A percentile compares a stretch with the other conserved stretches of the same genome.
Conservation (phyloP, 2,888 invertebrate genomes). For the Spisula subtruncata region DNA sequence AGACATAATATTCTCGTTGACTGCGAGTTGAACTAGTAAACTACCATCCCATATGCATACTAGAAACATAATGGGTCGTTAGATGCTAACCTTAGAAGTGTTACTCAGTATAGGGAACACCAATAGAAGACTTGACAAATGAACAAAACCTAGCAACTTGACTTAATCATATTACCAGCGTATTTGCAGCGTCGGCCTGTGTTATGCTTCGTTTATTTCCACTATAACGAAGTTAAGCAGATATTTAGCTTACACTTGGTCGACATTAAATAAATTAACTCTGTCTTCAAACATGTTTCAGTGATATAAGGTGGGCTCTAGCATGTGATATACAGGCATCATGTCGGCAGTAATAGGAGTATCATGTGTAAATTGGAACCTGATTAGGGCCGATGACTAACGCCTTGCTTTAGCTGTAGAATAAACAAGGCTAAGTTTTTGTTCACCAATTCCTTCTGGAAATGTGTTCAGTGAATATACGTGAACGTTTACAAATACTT, state of each 20-base stretch:
- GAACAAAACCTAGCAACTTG: constrained; percentile 36
- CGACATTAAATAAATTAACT: constrained; percentile 29
- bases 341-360: not conserved
- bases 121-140: constrained; percentile 40
- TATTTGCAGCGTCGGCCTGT: constrained; percentile 31
- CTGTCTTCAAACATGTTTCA: constrained; percentile 3
- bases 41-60: not conserved
- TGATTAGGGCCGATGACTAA: not conserved
- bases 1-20: too few relatives aligned
- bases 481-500: too few relatives aligned
- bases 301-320: not conserved
- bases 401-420: not conserved
- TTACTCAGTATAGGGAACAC: constrained; percentile 17
- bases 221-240: constrained; percentile 33
- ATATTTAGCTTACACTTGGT: constrained; percentile 29
- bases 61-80: not conserved
- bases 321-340: not conserved
- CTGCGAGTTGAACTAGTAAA: too few relatives aligned
- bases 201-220: constrained; percentile 26
- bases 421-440: not conserved
- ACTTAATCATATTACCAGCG: constrained; percentile 32
- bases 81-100: not conserved
- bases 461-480: too few relatives aligned
- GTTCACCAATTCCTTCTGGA: not conserved
- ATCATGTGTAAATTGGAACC: not conserved